phyloP scores from a whole-genome alignment of 1,140 invertebrate species.

The Adoxophyes honmai region DNA sequence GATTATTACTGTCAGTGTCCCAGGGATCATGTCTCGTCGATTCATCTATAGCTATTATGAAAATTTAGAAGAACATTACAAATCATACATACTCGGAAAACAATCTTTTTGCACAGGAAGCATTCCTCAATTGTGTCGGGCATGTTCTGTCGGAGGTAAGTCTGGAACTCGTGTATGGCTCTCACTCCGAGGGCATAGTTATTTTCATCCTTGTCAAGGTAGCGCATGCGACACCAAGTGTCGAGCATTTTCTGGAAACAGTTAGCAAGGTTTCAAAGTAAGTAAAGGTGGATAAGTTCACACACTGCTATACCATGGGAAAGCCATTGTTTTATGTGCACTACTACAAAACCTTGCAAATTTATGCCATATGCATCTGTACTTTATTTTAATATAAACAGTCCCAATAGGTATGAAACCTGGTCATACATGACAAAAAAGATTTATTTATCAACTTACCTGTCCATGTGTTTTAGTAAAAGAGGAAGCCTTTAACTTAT shows the following conservation, averaged over 20 bases:
- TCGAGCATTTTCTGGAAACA: conserved; percentile 54
- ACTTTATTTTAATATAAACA: no score
- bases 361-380: no score
- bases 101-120: conserved; percentile 55
- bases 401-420: no score
- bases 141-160: conserved; percentile 57
- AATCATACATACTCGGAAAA: conserved; percentile 52
- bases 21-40: no score
- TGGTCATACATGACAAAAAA: neutral
- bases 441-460: conserved; percentile 31
- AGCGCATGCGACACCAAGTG: conserved; percentile 54
- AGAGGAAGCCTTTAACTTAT: conserved; percentile 38
- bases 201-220: conserved; percentile 47
- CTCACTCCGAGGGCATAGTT: conserved; percentile 59
- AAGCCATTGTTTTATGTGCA: no score
- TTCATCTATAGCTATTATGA: no score
- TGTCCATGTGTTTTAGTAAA: conserved; percentile 55
- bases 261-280: neutral
- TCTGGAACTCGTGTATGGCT: conserved; percentile 67
- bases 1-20: no score
- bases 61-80: no score
- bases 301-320: no score
- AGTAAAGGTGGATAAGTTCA: no score
- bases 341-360: no score
- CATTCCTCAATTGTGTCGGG: conserved; percentile 58